phyloP scores from a whole-genome alignment of 2,113 vertebrate genomes.

The Grantiella picta region DNA sequence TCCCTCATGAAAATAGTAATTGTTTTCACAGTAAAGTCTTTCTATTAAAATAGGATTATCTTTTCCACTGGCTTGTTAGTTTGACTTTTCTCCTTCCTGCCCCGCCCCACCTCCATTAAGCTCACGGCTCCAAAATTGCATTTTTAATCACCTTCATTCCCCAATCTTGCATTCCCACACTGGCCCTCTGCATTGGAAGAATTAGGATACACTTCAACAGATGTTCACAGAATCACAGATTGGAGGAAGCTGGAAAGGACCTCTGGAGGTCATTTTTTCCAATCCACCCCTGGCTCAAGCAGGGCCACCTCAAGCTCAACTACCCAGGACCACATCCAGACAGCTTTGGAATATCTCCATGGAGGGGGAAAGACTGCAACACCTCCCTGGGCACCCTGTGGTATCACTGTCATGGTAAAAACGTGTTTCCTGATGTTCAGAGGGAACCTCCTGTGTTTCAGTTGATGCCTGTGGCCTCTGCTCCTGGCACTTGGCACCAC shows the following conservation, averaged over 20 bases:
- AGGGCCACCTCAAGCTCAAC: background rate
- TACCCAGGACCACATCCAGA: background rate
- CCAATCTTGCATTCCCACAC: background rate
- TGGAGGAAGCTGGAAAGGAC: background rate
- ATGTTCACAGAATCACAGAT: background rate
- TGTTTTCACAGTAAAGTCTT: background rate
- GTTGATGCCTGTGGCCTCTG: accelerated
- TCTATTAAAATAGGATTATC: background rate
- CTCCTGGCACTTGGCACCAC: background rate
- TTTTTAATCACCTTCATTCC: background rate
- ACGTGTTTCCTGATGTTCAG: background rate
- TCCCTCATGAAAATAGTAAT: background rate
- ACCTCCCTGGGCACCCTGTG: background rate
- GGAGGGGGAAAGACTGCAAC: background rate
- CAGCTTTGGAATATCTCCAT: accelerated
- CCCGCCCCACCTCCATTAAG: background rate
- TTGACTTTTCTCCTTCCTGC: background rate
- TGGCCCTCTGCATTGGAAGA: background rate
- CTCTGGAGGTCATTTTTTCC: background rate
- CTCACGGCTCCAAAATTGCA: accelerated
- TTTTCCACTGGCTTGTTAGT: background rate
- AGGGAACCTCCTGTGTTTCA: background rate
- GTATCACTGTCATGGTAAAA: background rate
- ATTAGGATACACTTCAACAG: background rate
- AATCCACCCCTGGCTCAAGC: background rate